Base-by-base conservation (phyloP, 2,888 invertebrate genomes). In the Nomada goodeniana region DNA sequence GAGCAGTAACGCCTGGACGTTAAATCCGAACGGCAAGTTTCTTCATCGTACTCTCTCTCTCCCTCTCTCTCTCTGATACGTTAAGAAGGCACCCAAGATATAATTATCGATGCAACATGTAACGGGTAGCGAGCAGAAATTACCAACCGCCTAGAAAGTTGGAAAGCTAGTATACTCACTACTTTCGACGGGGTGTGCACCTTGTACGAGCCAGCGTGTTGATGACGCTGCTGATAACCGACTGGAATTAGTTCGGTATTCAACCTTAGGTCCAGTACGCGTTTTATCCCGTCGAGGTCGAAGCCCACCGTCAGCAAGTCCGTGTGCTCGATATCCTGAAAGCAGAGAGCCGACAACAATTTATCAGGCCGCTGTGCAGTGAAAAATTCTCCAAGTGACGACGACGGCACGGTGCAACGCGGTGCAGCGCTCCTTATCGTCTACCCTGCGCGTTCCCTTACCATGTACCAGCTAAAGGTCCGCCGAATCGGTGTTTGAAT, bases 161-260 rank as follows among this genome's bases (percentile, higher is more conserved):
- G 47, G 9, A 23, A 15, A 47, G 13, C 15, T 15, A 10, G 20
- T 44, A 50, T 7, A 90, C 93, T 94, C 91, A 95, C 95, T 88
- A 93, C 92, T 88, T 92, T 92, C 47, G 92, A 90, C 18, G 95
- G 95, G 76, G 92, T 92, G 82, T 94, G 92, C 57, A 94, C 93
- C 73, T 94, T 92, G 86, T 93, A 93, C 82, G 91, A 90, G 52
- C 95, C 95, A 82, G 94, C 91, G 84, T 94, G 92, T 87, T 95
- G 95, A 89, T 94, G 92, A 78, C 94, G 94, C 88, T 95, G 94
- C 90, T 94, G 95, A 91, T 96, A 97, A 85, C 96, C 95, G 78
- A 95, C 95, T 0, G 97, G 95, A 83, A 97, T 95, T 87, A 97
- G 95, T 88, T 96, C 96, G 89, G 96, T 95, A 94, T 97, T 97